These are phyloP conservation scores for Xanthia icteritia DNA, from an alignment of 2,888 invertebrate genomes.

Conservation along the genomic window DNA sequence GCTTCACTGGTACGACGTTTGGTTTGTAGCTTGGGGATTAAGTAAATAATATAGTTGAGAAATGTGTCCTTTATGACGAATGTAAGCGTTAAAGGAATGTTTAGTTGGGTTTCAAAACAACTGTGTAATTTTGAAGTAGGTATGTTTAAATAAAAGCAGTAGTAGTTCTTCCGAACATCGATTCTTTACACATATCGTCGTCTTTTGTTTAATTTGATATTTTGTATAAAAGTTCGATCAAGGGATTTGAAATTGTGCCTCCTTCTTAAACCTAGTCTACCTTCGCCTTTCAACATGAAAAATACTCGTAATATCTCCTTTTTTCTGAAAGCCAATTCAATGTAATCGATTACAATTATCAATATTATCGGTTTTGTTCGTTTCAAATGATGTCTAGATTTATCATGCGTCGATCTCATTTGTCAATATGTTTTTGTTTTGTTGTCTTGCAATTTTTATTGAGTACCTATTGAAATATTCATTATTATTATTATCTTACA, in stretches of 20 bases:
- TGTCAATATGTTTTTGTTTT: no score
- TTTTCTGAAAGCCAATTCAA: background rate
- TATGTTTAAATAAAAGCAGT: background rate
- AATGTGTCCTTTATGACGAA: constrained; percentile 9
- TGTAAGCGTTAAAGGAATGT: background rate
- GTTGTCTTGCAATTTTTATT: no score
- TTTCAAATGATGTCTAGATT: no score
- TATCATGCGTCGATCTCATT: no score
- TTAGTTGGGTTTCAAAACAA: background rate
- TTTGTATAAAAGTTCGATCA: background rate
- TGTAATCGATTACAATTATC: background rate
- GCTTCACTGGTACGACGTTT: constrained; percentile 63
- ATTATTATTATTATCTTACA: no score
- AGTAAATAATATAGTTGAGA: constrained; percentile 39
- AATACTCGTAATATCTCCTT: background rate
- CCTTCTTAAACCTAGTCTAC: no score
- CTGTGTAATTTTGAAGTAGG: constrained; percentile 10
- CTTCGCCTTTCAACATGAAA: background rate
- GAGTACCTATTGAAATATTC: no score
- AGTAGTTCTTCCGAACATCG: background rate
- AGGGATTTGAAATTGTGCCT: background rate
- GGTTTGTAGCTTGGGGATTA: constrained; percentile 43
- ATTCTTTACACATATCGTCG: background rate
- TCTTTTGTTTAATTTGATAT: background rate
- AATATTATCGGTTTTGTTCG: no score